phyloP scores from a whole-genome alignment of 1,140 invertebrate genomes.

The Eufriesea mexicana region DNA sequence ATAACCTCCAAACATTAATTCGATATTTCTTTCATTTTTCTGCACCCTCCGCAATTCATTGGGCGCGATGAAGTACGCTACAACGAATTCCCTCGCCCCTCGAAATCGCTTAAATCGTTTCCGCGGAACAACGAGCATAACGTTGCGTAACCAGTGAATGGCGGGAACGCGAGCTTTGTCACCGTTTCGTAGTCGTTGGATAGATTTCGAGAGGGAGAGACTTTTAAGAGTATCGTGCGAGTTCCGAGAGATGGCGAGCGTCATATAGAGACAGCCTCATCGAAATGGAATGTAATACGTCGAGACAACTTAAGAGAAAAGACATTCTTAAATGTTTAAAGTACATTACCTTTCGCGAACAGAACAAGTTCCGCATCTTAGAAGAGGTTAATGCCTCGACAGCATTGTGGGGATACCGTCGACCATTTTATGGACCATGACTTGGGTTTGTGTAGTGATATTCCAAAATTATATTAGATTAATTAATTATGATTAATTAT shows the following conservation, averaged over 20 bases:
- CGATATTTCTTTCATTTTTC: background rate
- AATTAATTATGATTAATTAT: too few relatives aligned
- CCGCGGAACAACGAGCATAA: conserved; percentile 5
- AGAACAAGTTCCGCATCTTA: background rate
- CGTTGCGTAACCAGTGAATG: conserved; percentile 2
- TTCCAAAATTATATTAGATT: too few relatives aligned
- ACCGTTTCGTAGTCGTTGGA: background rate
- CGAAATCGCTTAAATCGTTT: conserved; percentile 8
- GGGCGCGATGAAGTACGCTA: conserved; percentile 13
- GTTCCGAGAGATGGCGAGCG: background rate
- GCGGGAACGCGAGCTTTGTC: background rate
- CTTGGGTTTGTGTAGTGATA: too few relatives aligned
- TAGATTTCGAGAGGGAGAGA: background rate
- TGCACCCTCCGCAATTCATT: conserved; percentile 6
- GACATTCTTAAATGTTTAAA: conserved; percentile 19
- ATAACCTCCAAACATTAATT: background rate
- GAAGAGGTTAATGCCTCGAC: background rate
- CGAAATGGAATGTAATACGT: background rate
- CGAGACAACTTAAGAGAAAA: conserved; percentile 32
- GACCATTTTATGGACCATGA: background rate
- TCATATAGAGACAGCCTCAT: too few relatives aligned
- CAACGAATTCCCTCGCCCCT: background rate
- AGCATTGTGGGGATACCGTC: background rate
- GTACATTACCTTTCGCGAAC: background rate
- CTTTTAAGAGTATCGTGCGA: conserved; percentile 7